These are phyloP conservation scores for Cryptophagus acutangulus DNA, from an alignment of 2,888 invertebrate genomes.

Conservation along the genomic window DNA sequence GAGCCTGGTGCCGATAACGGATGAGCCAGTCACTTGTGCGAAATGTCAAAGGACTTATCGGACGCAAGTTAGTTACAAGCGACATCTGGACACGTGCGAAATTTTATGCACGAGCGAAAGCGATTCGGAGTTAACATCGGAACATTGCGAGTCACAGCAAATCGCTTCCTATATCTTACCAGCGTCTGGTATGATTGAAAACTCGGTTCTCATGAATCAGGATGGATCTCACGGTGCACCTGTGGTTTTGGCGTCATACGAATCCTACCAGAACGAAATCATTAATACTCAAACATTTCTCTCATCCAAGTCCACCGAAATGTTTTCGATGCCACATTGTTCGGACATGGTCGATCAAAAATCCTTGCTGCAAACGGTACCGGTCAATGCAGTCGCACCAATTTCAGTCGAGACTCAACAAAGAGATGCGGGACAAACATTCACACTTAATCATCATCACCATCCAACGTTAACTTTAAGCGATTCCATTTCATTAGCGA, in stretches of 20 bases:
- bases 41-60: constrained; percentile 84
- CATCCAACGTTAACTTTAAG: constrained; percentile 22
- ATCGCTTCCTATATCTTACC: constrained; percentile 18
- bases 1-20: constrained; percentile 49
- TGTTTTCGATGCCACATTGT: constrained; percentile 32
- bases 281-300: constrained; percentile 42
- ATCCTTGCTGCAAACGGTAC: constrained; percentile 27
- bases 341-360: constrained; percentile 27
- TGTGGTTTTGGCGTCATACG: constrained; percentile 39
- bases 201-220: constrained; percentile 23
- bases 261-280: constrained; percentile 43
- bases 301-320: constrained; percentile 35
- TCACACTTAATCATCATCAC: constrained; percentile 19
- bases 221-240: constrained; percentile 37
- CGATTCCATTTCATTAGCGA: constrained; percentile 25
- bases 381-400: constrained; percentile 23
- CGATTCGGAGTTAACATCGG: constrained; percentile 58
- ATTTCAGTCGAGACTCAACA: constrained; percentile 23
- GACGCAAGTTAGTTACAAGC: constrained; percentile 74
- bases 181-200: constrained; percentile 9
- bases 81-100: constrained; percentile 73
- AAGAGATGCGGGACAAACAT: constrained; percentile 22
- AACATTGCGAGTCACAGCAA: no score
- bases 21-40: constrained; percentile 78
- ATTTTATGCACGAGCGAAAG: constrained; percentile 76